A percentile compares a stretch with the other conserved stretches of the same genome.
These are phyloP conservation scores for Lacerta agilis DNA, from an alignment of 2,797 vertebrate genomes.

Conservation along the genomic window DNA sequence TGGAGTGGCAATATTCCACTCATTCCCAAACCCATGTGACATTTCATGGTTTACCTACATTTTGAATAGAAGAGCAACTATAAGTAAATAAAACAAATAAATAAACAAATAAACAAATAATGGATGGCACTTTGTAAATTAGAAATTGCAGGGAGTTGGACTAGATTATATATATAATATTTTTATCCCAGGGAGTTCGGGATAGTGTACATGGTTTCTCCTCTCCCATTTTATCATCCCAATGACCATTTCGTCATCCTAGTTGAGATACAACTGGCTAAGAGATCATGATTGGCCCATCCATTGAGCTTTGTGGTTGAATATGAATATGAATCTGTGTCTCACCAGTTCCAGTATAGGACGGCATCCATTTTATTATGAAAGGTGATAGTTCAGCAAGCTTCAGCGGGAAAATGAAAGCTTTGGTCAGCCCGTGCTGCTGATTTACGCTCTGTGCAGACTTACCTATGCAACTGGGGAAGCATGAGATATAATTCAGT, in stretches of 20 bases:
- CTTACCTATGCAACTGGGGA: not conserved
- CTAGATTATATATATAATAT: not conserved
- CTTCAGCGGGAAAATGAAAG: not conserved
- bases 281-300: not conserved
- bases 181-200: not conserved
- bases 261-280: not conserved
- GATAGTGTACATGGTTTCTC: not conserved
- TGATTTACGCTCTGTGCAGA: not conserved
- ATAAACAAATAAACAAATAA: not conserved
- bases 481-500: not conserved
- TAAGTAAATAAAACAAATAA: not conserved
- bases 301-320: not conserved
- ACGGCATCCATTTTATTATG: not conserved
- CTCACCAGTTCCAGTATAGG: not conserved
- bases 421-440: not conserved
- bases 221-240: too few relatives aligned
- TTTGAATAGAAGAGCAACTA: not conserved
- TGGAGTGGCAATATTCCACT: not conserved
- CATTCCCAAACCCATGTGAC: constrained; percentile 2
- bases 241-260: not conserved
- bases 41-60: not conserved
- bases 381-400: not conserved
- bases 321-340: not conserved
- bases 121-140: not conserved
- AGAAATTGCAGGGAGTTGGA: not conserved